These are phyloP conservation scores for Ficedula albicollis DNA, from an alignment of 2,797 vertebrate species.

Conservation along the genomic window DNA sequence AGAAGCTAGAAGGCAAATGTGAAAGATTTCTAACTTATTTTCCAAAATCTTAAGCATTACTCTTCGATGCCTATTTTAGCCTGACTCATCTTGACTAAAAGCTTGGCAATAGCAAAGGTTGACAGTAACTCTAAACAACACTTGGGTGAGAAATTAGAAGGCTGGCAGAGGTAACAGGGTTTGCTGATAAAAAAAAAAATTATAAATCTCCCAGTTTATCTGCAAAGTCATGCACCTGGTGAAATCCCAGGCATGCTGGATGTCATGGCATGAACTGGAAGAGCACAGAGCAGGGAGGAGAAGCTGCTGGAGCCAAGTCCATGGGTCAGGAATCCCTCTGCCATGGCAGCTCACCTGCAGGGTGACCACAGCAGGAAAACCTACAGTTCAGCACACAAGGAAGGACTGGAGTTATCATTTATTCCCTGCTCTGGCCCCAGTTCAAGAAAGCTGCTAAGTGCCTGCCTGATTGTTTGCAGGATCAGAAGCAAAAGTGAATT, in stretches of 20 bases:
- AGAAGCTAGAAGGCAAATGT: conserved; percentile 51
- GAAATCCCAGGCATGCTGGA: neutral
- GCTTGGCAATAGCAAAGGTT: conserved; percentile 52
- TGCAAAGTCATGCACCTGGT: neutral
- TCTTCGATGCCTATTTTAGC: conserved; percentile 38
- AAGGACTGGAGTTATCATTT: neutral
- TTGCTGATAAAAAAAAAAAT: conserved; percentile 19
- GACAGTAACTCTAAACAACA: conserved; percentile 26
- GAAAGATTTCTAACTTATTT: conserved; percentile 42
- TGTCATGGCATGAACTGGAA: neutral
- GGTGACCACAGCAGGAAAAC: neutral
- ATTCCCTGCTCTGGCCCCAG: neutral
- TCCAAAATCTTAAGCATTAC: neutral
- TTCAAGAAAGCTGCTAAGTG: neutral
- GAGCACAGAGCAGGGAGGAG: neutral
- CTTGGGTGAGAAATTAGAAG: conserved; percentile 27
- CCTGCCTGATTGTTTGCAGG: neutral
- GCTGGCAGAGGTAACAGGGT: conserved; percentile 21
- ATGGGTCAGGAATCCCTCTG: neutral
- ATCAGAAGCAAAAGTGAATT: neutral
- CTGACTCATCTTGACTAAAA: conserved; percentile 52
- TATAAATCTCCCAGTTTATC: neutral
- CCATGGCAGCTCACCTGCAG: neutral
- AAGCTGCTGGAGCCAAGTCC: neutral
- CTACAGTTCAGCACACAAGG: neutral